A percentile compares a stretch with the other conserved stretches of the same genome.
phyloP scores from a whole-genome alignment of 1,140 invertebrate species.

The Phenacoccus solenopsis region DNA sequence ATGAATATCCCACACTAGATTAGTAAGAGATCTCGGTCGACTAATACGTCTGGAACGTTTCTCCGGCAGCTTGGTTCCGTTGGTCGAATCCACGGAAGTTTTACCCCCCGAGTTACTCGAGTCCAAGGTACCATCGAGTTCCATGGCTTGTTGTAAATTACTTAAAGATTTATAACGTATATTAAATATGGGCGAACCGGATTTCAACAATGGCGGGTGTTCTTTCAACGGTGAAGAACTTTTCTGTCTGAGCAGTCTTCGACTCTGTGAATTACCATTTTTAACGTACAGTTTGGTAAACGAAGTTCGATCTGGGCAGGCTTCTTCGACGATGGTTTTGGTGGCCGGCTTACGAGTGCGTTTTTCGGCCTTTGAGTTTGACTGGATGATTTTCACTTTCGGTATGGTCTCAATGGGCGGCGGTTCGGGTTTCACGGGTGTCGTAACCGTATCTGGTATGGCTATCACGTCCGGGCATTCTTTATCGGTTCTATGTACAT shows the following conservation, averaged over 20 bases:
- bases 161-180: conserved; percentile 70
- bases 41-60: conserved; percentile 43
- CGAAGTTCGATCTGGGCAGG: conserved; percentile 32
- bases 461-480: background rate
- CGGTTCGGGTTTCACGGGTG: conserved; percentile 57
- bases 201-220: conserved; percentile 45
- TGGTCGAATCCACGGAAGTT: conserved; percentile 67
- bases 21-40: conserved; percentile 53
- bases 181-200: conserved; percentile 64
- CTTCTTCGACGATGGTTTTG: background rate
- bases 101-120: conserved; percentile 76
- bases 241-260: conserved; percentile 52
- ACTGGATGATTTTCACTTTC: conserved; percentile 46
- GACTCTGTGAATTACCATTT: conserved; percentile 51
- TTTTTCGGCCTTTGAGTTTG: conserved; percentile 47
- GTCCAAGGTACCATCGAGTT: conserved; percentile 63
- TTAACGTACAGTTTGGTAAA: conserved; percentile 64
- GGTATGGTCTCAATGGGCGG: conserved; percentile 84
- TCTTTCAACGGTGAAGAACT: conserved; percentile 59
- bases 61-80: conserved; percentile 62
- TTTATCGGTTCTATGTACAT: background rate
- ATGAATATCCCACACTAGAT: conserved; percentile 66
- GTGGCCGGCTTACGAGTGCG: conserved; percentile 39
- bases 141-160: conserved; percentile 63
- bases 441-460: conserved; percentile 11